Percentiles rank a stretch among this genome's conserved stretches.
These are phyloP conservation scores for Picathartes gymnocephalus DNA, from an alignment of 2,113 vertebrate genomes.

Conservation along the genomic window DNA sequence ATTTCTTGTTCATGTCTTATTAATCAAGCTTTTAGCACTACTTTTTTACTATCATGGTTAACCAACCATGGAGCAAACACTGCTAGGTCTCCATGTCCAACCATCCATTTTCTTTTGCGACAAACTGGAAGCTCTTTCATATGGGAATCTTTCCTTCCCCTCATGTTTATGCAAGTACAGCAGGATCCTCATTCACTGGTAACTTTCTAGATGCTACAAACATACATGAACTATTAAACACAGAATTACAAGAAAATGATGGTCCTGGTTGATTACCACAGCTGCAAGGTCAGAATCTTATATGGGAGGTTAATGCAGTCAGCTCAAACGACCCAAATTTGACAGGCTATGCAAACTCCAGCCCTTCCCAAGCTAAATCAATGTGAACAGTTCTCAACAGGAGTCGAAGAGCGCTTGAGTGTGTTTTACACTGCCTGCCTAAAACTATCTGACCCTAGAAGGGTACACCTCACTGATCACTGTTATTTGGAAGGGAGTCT, in stretches of 20 bases:
- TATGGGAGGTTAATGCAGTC: neutral
- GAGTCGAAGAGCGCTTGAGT: neutral
- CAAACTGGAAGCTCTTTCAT: neutral
- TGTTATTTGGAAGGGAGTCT: neutral
- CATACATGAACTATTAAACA: neutral
- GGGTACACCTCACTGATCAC: neutral
- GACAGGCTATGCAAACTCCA: neutral
- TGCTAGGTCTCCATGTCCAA: neutral
- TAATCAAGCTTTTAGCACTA: neutral
- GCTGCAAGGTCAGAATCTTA: neutral
- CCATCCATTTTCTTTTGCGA: neutral
- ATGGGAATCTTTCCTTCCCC: neutral
- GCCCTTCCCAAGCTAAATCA: neutral
- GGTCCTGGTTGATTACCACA: neutral
- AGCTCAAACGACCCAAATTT: neutral
- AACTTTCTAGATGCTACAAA: neutral
- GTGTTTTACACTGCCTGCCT: neutral
- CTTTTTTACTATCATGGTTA: neutral
- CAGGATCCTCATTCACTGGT: neutral
- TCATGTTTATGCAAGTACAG: neutral
- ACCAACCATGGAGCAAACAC: neutral
- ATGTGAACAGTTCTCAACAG: neutral
- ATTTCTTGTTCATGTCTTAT: neutral
- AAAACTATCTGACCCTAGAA: neutral
- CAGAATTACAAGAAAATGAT: neutral